phyloP scores from a whole-genome alignment of 1,140 invertebrate genomes.

The Hetaerina americana region DNA sequence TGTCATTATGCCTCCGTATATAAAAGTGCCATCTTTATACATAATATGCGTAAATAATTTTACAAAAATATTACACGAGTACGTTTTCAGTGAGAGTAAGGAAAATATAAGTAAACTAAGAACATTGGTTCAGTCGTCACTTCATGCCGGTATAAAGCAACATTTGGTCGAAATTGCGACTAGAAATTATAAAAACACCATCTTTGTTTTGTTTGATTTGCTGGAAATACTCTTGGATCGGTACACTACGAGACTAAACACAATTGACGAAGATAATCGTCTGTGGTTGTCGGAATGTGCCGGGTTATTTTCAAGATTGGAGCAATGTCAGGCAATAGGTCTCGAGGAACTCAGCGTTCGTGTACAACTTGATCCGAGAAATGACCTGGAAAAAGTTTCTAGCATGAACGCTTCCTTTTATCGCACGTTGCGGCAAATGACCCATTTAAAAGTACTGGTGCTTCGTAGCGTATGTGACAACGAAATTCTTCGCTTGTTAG shows the following conservation, averaged over 20 bases:
- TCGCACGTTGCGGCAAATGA: constrained; percentile 1
- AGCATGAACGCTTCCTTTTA: constrained; percentile 6
- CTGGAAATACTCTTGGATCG: constrained; percentile 8
- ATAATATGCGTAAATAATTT: constrained; percentile 6
- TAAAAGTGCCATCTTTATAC: constrained; percentile 9
- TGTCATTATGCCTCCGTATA: constrained; percentile 11
- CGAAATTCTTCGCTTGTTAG: constrained; percentile 18
- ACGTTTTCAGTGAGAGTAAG: background rate
- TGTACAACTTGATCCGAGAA: constrained; percentile 6
- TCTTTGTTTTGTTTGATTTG: constrained; percentile 11
- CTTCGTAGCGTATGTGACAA: constrained; percentile 20
- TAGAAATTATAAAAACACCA: constrained; percentile 6
- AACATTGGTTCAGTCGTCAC: constrained; percentile 8
- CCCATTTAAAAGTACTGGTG: constrained; percentile 15
- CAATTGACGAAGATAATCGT: constrained; percentile 3
- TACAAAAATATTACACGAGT: constrained; percentile 4
- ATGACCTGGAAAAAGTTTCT: constrained; percentile 4
- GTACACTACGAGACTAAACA: constrained; percentile 2
- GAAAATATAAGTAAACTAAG: constrained; percentile 2
- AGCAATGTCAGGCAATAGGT: constrained; percentile 11
- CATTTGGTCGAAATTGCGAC: constrained; percentile 11
- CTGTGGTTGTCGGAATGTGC: constrained; percentile 9
- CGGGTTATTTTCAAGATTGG: constrained; percentile 8
- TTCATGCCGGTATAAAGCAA: constrained; percentile 12
- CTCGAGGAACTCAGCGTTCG: constrained; percentile 10